A percentile compares a stretch with the other conserved stretches of the same genome.
Conservation (phyloP, 2,888 invertebrate species). For the Rotaria magnacalcarata region DNA sequence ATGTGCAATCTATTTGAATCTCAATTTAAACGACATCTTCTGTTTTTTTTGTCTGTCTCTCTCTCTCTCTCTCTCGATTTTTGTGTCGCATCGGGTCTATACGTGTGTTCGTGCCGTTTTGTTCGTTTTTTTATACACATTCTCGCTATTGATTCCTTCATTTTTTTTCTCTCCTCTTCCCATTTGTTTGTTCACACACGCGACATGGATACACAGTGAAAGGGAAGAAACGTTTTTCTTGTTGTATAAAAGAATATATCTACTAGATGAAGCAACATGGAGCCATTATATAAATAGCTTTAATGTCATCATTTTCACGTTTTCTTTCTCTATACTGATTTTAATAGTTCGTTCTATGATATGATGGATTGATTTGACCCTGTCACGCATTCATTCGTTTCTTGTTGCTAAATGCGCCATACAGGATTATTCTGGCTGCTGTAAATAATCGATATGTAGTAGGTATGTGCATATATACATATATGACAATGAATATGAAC, state of each 20-base stretch:
- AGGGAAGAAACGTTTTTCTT: background rate
- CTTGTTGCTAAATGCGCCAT: background rate
- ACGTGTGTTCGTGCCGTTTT: constrained; percentile 29
- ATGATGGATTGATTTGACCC: constrained; percentile 29
- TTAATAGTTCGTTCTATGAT: background rate
- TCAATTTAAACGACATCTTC: constrained; percentile 25
- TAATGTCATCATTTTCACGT: constrained; percentile 20
- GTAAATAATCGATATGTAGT: constrained; percentile 23
- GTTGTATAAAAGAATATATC: constrained; percentile 16
- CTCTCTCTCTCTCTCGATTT: background rate
- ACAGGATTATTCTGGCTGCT: constrained; percentile 26
- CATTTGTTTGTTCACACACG: constrained; percentile 24
- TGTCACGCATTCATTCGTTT: constrained; percentile 29
- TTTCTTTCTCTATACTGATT: background rate
- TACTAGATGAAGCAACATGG: background rate
- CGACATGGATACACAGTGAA: constrained; percentile 24
- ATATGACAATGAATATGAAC: constrained; percentile 15
- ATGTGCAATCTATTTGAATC: constrained; percentile 29
- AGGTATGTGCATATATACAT: background rate
- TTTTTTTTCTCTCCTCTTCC: background rate
- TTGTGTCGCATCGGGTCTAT: constrained; percentile 26
- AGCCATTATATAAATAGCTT: constrained; percentile 24
- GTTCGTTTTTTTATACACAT: constrained; percentile 26
- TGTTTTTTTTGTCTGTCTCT: background rate
- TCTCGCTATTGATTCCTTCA: constrained; percentile 4